Base-by-base conservation (phyloP, 2,797 vertebrate genomes). In the Darevskia nairensis region DNA sequence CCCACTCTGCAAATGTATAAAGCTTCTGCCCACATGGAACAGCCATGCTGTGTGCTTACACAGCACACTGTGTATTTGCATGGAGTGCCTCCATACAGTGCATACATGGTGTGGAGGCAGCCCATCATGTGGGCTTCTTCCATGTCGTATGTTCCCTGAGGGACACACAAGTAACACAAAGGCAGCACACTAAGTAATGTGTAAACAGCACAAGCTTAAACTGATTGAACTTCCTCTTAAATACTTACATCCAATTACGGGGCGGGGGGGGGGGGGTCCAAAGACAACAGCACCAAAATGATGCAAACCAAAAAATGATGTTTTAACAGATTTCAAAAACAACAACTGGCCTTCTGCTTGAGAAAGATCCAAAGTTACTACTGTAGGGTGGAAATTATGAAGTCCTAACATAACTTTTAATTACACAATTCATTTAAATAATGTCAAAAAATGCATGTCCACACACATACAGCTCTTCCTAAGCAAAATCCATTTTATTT, bases 401-500 rank as follows among this genome's bases (percentile, higher is more conserved):
- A 84, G 55, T 29, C 61, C 82, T 41, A 86, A 84, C 79, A 35
- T 80, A 88, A 15, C 17, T 44, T 55, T 55, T 35, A 0, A 0
- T 44, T 32, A 64, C n/a, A 35, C 8, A 55, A n/a, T 88, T 82
- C 4, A 9, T 1, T 8, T 25, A 90, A 89, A 44, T 87, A 66
- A 25, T 0, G 0, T 13, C 19, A 82, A 7, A 15, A 44, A 3
- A 72, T 50, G 44, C 0, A 0, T 71, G 10, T 64, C 72, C 11
- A 41, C 1, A 15, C 0, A 5, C 10, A 76, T 35, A 80, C 66
- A 39, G 32, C 0, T 2, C 85, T 76, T 23, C 88, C 41, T 1
- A 21, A 1, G 19, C 50, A 23, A 32, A 2, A 25, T 8, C 55
- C 68, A 90, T 83, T 23, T 39, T 64, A 1, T 23, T 19, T n/a